phyloP scores from a whole-genome alignment of 2,797 vertebrate genomes.

The Chromobotia macracanthus region DNA sequence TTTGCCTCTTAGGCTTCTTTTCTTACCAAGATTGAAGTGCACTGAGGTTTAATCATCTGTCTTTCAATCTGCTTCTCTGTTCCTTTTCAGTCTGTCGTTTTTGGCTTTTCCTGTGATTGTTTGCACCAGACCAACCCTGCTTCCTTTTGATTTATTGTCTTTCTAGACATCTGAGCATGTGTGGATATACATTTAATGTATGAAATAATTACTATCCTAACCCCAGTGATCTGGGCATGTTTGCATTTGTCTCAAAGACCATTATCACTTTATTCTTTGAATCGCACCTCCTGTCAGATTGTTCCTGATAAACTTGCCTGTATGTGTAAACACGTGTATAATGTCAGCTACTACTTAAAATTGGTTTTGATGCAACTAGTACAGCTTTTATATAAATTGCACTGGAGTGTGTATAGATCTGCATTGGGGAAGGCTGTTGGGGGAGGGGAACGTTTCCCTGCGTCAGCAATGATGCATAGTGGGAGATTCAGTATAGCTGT shows the following conservation, averaged over 20 bases:
- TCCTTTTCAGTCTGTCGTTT: background rate
- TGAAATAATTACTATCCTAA: background rate
- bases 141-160: conserved; percentile 56
- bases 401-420: conserved; percentile 25
- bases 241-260: conserved; percentile 24
- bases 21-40: conserved; percentile 1
- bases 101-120: conserved; percentile 31
- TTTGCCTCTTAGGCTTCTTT: conserved; percentile 8
- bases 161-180: background rate
- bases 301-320: background rate
- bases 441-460: conserved; percentile 6
- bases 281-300: conserved; percentile 49
- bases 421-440: conserved; percentile 10
- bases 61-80: conserved; percentile 5
- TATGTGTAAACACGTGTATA: conserved; percentile 13
- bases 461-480: conserved; percentile 19
- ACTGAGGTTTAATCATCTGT: conserved; percentile 37
- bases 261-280: conserved; percentile 50
- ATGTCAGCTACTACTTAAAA: conserved; percentile 16
- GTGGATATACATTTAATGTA: conserved; percentile 38
- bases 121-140: conserved; percentile 31
- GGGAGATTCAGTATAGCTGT: conserved; percentile 7
- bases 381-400: conserved; percentile 7
- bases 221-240: background rate
- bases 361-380: conserved; percentile 17